Evolutionary conservation across 2,797 vertebrate species (phyloP).

Genomic region (Steatocranus sp.): DNA sequence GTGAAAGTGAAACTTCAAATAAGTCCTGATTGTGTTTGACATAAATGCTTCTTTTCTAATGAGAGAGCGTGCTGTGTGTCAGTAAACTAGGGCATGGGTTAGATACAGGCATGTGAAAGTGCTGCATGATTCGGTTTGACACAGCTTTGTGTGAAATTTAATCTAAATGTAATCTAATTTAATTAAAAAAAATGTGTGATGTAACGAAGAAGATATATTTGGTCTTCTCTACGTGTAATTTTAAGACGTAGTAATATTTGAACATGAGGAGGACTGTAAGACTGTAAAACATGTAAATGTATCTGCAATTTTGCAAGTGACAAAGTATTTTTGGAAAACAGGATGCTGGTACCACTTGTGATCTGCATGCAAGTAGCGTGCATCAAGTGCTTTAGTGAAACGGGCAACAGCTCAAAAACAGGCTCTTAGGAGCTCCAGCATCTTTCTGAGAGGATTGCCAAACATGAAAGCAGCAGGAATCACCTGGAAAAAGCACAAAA

Average conservation of each 20-base stretch:
- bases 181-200: fast-evolving
- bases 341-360: background rate
- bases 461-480: background rate
- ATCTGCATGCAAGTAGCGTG: background rate
- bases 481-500: background rate
- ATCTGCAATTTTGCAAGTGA: background rate
- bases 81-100: background rate
- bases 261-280: background rate
- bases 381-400: background rate
- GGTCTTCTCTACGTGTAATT: background rate
- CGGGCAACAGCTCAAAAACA: background rate
- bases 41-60: background rate
- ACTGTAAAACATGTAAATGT: background rate
- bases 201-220: background rate
- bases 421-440: background rate
- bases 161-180: background rate
- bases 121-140: background rate
- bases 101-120: background rate
- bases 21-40: background rate
- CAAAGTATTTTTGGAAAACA: background rate
- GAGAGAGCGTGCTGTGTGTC: background rate
- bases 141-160: background rate
- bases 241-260: background rate
- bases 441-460: background rate
- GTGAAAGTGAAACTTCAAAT: background rate